Conservation (phyloP, 2,888 invertebrate genomes). For the Pegoplata infirma region DNA sequence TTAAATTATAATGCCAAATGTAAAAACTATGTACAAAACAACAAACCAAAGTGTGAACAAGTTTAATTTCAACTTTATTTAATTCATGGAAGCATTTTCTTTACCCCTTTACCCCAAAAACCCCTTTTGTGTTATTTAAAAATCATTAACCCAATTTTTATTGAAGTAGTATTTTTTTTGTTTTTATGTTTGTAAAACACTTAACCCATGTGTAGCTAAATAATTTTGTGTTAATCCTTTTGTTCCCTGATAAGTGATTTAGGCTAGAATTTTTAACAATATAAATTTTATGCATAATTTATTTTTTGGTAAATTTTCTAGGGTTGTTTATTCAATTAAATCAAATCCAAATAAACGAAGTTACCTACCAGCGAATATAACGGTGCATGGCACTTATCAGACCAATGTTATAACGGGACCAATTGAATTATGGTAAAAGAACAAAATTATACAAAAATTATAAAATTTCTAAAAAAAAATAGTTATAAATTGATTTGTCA, state of each 20-base stretch:
- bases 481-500: too few species aligned
- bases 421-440: conserved; percentile 75
- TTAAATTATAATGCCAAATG: conserved; percentile 15
- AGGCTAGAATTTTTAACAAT: conserved; percentile 13
- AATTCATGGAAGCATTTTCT: not conserved
- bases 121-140: conserved; percentile 8
- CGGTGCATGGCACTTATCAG: conserved; percentile 74
- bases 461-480: not conserved
- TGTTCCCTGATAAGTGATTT: conserved; percentile 23
- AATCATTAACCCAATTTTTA: conserved; percentile 31
- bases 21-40: too few species aligned
- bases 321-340: conserved; percentile 76
- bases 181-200: not conserved
- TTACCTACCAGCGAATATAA: conserved; percentile 75
- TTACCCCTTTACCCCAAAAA: not conserved
- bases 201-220: conserved; percentile 24
- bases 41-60: not conserved
- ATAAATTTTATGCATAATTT: too few species aligned
- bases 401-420: conserved; percentile 76
- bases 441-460: not conserved
- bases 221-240: conserved; percentile 1
- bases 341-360: conserved; percentile 76
- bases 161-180: conserved; percentile 16
- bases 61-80: not conserved
- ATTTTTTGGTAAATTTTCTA: conserved; percentile 66